Evolutionary conservation across 2,797 vertebrate species (phyloP).

Genomic region (Mallotus villosus): DNA sequence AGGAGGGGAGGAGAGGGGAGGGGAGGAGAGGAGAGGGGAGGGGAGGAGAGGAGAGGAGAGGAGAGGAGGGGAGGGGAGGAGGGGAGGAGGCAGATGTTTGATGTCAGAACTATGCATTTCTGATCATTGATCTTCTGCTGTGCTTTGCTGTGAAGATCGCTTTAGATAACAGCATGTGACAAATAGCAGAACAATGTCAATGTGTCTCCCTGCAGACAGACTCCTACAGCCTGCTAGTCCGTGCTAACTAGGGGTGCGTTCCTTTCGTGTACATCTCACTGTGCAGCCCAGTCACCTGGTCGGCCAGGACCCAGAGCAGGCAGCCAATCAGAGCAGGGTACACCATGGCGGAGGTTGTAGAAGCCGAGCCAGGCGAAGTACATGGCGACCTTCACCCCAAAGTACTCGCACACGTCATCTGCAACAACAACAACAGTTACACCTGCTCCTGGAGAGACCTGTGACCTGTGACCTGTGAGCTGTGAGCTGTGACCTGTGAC

Average conservation of each 20-base stretch:
- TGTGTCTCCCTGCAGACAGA: too few relatives aligned
- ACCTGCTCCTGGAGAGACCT: conserved; percentile 6
- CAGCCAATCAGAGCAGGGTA: conserved; percentile 90
- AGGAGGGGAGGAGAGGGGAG: neutral
- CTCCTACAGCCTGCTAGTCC: too few relatives aligned
- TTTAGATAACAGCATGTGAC: too few relatives aligned
- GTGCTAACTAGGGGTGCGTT: too few relatives aligned
- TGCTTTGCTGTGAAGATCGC: too few relatives aligned
- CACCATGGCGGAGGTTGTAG: conserved; percentile 93
- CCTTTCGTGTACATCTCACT: too few relatives aligned
- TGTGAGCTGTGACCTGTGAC: neutral
- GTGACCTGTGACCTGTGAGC: too few relatives aligned
- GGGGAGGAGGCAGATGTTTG: conserved; percentile 82
- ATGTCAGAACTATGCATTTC: conserved; percentile 80
- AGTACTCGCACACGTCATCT: conserved; percentile 96
- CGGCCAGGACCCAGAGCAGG: conserved; percentile 87
- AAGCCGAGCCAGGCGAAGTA: conserved; percentile 95
- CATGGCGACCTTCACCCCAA: conserved; percentile 93
- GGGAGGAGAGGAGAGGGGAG: neutral
- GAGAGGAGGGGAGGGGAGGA: conserved; percentile 70
- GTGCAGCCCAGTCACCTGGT: conserved; percentile 77
- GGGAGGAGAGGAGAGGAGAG: too few relatives aligned
- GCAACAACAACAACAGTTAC: neutral
- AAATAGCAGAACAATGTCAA: too few relatives aligned
- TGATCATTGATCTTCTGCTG: too few relatives aligned